phyloP scores from a whole-genome alignment of 2,797 vertebrate species.

The Dromococcyx pavoninus region DNA sequence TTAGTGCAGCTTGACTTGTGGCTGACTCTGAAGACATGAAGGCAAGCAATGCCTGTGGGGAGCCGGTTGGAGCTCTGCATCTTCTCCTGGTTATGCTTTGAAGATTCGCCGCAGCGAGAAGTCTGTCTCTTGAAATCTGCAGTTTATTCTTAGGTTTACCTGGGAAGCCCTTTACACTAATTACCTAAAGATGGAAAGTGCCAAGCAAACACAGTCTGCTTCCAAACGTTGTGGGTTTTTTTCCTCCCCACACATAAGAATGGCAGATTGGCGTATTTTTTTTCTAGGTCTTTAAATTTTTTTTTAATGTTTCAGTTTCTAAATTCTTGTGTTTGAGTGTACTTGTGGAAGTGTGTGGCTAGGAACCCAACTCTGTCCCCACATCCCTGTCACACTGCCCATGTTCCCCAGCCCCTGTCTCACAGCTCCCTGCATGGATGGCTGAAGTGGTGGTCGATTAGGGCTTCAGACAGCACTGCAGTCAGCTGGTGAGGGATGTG shows the following conservation, averaged over 20 bases:
- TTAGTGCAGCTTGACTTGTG: not conserved
- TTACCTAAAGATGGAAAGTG: slow-evolving; percentile 54
- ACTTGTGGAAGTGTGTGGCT: not conserved
- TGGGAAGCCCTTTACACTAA: slow-evolving; percentile 66
- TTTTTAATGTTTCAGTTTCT: not conserved
- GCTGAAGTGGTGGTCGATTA: not conserved
- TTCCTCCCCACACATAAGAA: not conserved
- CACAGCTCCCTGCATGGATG: accelerated
- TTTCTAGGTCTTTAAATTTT: not conserved
- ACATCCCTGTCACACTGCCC: not conserved
- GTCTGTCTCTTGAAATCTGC: not conserved
- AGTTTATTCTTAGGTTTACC: slow-evolving; percentile 58
- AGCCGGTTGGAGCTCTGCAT: not conserved
- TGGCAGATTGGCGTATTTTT: not conserved
- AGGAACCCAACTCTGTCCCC: not conserved
- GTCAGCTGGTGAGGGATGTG: not conserved
- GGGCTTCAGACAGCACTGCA: not conserved
- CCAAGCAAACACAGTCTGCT: slow-evolving; percentile 53
- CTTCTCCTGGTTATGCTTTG: not conserved
- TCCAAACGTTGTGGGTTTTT: slow-evolving; percentile 38
- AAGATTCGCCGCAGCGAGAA: not conserved
- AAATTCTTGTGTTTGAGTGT: not conserved
- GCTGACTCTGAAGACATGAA: not conserved
- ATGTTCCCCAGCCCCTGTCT: not conserved
- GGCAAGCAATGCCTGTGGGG: not conserved